Evolutionary conservation across 2,797 vertebrate genomes (phyloP), one percentile per base, ranked within the genome.

Genomic region (Rhinella marina): DNA sequence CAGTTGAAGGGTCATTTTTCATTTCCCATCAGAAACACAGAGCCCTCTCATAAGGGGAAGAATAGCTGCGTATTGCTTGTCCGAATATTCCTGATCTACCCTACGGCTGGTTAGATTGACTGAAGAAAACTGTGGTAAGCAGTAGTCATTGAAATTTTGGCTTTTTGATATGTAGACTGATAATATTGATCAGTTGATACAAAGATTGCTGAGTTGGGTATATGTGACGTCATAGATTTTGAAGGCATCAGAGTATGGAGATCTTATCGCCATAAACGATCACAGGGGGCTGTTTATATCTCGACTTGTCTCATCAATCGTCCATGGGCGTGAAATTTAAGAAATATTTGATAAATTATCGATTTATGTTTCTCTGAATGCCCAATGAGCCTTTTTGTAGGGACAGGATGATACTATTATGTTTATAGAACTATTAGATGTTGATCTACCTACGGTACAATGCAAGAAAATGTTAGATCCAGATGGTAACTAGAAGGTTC

Each of bases 1-100:
- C 75, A 80, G 82, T 81, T 29, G 75, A 85, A 85, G 87, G 87
- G 87, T 88, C 87, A 89, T 12, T 27, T 27, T 23, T 82, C 32
- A 86, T 66, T 84, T 81, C 83, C 68, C 88, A 86, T 81, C 79
- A 76, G 56, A 66, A 61, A 19, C 32, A 73, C 32, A 32, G 64
- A 73, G 21, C 25, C 14, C 70, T 62, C 50, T 32, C 50, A 56
- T 16, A 16, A 50, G 21, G 73, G 29, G 57, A 21, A 52, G 76
- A 32, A 32, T 50, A 78, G 17, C 41, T 70, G 66, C 85, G 48
- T 62, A 86, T 12, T 56, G 27, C n/a, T 52, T 72, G 19, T n/a
- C 75, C 9, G 2, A 41, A 77, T 29, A 19, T 41, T 61, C 50
- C 78, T 50, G 59, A 52, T 12, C 21, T 7, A 21, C 68, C 86